phyloP scores from a whole-genome alignment of 2,888 invertebrate species.

The Drosophila lacicola region DNA sequence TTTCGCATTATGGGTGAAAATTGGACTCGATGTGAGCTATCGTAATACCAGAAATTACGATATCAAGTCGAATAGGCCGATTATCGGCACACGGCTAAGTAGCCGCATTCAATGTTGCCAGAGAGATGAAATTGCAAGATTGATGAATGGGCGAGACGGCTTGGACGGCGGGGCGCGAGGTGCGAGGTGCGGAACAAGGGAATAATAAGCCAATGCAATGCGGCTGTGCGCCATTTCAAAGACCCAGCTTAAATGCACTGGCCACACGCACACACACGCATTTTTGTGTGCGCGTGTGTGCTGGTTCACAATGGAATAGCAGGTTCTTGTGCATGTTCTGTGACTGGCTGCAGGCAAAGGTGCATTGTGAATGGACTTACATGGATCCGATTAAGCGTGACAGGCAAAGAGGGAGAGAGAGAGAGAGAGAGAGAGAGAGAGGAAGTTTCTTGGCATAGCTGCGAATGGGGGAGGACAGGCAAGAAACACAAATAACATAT shows the following conservation, averaged over 20 bases:
- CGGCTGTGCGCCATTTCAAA: no score
- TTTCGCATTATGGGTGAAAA: conserved; percentile 25
- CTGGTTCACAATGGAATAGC: no score
- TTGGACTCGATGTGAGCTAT: conserved; percentile 8
- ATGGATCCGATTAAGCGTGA: no score
- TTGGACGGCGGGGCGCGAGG: no score
- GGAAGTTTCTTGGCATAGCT: no score
- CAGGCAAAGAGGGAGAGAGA: no score
- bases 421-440: background rate
- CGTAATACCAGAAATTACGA: conserved; percentile 13
- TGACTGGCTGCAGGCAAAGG: background rate
- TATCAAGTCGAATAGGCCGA: background rate
- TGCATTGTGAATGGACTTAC: background rate
- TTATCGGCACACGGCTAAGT: background rate
- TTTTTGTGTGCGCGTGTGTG: no score
- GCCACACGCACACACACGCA: no score
- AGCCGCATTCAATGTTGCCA: background rate
- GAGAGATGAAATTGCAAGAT: conserved; percentile 22
- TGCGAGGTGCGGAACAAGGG: no score
- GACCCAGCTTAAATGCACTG: no score
- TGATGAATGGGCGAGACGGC: conserved; percentile 6
- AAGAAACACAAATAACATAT: background rate
- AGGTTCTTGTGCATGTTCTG: no score
- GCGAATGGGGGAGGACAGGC: background rate
- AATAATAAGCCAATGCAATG: no score